These are phyloP conservation scores for Hestina assimilis DNA, from an alignment of 1,140 invertebrate species.

Conservation along the genomic window DNA sequence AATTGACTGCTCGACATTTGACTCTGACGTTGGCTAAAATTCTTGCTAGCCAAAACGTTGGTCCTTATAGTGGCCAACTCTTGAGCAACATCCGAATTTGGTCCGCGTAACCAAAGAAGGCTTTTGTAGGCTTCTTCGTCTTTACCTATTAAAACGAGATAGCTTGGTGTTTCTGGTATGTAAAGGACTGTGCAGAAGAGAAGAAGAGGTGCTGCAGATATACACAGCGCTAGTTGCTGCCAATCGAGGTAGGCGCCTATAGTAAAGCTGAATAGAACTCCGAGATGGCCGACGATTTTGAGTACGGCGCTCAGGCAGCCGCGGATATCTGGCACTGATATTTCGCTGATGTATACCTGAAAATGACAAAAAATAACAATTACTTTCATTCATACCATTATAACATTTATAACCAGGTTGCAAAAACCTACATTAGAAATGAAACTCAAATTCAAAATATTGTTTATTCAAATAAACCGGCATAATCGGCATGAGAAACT, in stretches of 20 bases:
- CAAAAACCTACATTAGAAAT: too few species aligned
- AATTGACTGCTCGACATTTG: constrained; percentile 68
- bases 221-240: constrained; percentile 89
- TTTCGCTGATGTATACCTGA: constrained; percentile 95
- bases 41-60: constrained; percentile 81
- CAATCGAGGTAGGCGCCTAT: constrained; percentile 91
- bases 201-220: constrained; percentile 83
- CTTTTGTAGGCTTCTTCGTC: constrained; percentile 86
- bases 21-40: constrained; percentile 71
- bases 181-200: constrained; percentile 80
- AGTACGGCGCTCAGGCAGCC: constrained; percentile 92
- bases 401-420: too few species aligned
- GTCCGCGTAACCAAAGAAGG: constrained; percentile 87
- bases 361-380: constrained; percentile 34
- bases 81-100: constrained; percentile 85
- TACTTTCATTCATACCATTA: background rate
- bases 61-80: constrained; percentile 85
- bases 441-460: too few species aligned
- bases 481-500: too few species aligned
- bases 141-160: constrained; percentile 80
- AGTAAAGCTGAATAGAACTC: constrained; percentile 90
- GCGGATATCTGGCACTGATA: constrained; percentile 90
- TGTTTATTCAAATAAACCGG: too few species aligned
- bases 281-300: constrained; percentile 91
- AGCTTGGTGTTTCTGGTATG: constrained; percentile 86